phyloP scores from a whole-genome alignment of 37 sponge, comb jelly and placozoan genomes.

The Ephydatia muelleri region DNA sequence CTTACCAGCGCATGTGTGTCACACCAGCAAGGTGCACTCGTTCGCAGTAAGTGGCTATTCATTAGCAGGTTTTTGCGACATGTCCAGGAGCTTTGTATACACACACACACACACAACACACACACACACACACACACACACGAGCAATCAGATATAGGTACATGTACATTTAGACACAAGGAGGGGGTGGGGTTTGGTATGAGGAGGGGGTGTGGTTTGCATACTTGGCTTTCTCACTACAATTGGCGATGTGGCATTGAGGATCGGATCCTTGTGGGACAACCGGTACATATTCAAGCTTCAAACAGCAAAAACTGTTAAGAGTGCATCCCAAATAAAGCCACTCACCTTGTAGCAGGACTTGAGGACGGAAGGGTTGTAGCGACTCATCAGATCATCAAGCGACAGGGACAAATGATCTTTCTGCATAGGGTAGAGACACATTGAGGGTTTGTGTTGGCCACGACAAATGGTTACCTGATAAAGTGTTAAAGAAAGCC shows the following conservation, averaged over 20 bases:
- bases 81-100: not conserved
- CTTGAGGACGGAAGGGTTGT: slow-evolving; percentile 49
- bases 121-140: no score
- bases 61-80: not conserved
- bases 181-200: no score
- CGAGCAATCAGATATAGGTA: no score
- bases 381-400: slow-evolving; percentile 45
- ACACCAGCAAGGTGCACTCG: slow-evolving; percentile 60
- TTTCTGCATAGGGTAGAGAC: slow-evolving; percentile 9
- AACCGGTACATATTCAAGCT: not conserved
- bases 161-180: not conserved
- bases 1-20: slow-evolving; percentile 22
- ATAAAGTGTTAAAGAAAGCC: slow-evolving; percentile 19
- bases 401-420: slow-evolving; percentile 46
- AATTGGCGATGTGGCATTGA: not conserved
- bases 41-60: slow-evolving; percentile 27
- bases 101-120: no score
- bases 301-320: not conserved
- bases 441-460: not conserved
- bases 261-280: not conserved
- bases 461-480: slow-evolving; percentile 15
- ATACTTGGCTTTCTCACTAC: not conserved
- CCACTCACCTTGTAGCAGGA: slow-evolving; percentile 40
- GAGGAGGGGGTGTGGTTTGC: not conserved
- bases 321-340: not conserved